Evolutionary conservation across 2,888 invertebrate species (phyloP).

Genomic region (Sinopyrophorus schimmeli): DNA sequence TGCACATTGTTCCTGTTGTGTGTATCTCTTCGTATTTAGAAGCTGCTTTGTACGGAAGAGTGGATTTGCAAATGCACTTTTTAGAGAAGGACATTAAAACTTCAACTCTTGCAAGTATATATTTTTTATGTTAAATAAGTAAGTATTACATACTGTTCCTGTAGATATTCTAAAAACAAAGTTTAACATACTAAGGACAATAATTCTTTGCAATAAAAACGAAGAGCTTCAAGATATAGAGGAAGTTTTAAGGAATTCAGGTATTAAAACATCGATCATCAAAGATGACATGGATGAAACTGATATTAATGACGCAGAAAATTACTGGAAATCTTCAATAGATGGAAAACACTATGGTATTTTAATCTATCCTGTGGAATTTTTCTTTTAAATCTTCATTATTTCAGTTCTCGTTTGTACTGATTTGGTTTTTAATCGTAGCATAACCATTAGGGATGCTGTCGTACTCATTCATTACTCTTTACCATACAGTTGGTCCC

Average conservation of each 20-base stretch:
- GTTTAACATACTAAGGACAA: constrained; percentile 54
- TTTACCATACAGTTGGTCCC: constrained; percentile 65
- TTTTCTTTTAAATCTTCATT: too few species aligned
- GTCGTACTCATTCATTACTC: constrained; percentile 73
- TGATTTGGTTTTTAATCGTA: constrained; percentile 64
- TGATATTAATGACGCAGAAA: constrained; percentile 28
- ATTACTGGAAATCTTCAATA: constrained; percentile 20
- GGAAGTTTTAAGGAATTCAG: constrained; percentile 36
- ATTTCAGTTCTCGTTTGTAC: constrained; percentile 66
- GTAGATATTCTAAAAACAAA: too few species aligned
- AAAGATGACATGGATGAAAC: constrained; percentile 36
- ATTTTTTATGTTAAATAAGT: too few species aligned
- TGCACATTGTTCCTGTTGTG: constrained; percentile 62
- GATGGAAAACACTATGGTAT: constrained; percentile 29
- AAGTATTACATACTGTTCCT: constrained; percentile 24
- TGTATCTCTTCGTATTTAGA: constrained; percentile 75
- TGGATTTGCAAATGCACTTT: constrained; percentile 56
- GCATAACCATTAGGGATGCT: constrained; percentile 67
- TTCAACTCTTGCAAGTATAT: constrained; percentile 51
- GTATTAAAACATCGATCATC: constrained; percentile 39
- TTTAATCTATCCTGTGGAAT: too few species aligned
- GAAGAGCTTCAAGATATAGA: constrained; percentile 60
- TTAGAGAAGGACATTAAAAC: constrained; percentile 55
- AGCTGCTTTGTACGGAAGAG: constrained; percentile 71
- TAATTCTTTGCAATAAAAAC: constrained; percentile 65